Base-by-base conservation (phyloP, 2,888 invertebrate genomes). In the Strigamia maritima region DNA sequence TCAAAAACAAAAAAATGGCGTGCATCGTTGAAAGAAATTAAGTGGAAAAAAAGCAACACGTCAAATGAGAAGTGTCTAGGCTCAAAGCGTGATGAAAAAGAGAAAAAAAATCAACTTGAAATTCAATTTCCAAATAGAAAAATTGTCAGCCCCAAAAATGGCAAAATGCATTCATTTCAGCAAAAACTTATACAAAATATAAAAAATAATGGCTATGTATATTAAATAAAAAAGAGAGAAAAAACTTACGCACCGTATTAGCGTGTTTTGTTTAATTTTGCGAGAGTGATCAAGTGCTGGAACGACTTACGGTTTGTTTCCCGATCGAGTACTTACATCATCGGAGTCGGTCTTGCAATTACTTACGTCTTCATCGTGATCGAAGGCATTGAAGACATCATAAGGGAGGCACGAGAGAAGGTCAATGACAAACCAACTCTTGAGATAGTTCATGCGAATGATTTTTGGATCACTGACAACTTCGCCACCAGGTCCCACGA, bases 311-410 rank as follows among this genome's bases (percentile, higher is more conserved):
- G 35, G 35, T 35, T 1, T 35, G 10, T 79, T 79, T 76, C 75
- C 44, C 49, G 40, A 38, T 54, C 40, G 38, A 22, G 79, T 79
- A 79, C 79, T 80, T 79, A 79, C 79, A 49, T 79, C 80, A 80
- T 80, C 80, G 28, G 65, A 65, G 31, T 80, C 79, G 22, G 80
- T 80, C 80, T 79, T 75, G 79, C 80, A 80, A 70, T 78, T 80
- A 82, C 83, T 83, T 82, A 83, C 84, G 80, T 84, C 98, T 89
- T 98, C 98, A 87, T 97, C 98, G 87, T 98, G 96, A 89, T 98
- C 98, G 90, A 99, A 99, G 84, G 98, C 98, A 89, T 99, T 99
- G 92, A 99, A 99, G 84, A 99, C 98, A 89, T 99, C 99, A 88
- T 99, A 99, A 82, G 99, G 99, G 88, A 99, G 91, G 89, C 99